A percentile compares a stretch with the other conserved stretches of the same genome.
These are phyloP conservation scores for Chymomyza caudatula DNA, from an alignment of 2,888 invertebrate genomes.

Conservation along the genomic window DNA sequence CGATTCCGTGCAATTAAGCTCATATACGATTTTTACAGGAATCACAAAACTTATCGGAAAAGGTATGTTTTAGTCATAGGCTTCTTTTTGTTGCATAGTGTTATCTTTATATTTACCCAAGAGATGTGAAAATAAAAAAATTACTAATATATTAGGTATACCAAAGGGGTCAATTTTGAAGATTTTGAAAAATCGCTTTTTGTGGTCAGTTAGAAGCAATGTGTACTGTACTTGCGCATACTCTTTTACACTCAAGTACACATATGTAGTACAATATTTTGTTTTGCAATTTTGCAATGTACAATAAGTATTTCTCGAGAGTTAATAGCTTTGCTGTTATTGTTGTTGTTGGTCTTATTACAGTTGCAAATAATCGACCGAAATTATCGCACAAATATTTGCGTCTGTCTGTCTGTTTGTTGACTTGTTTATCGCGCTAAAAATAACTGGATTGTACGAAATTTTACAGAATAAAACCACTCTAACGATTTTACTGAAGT, in stretches of 20 bases:
- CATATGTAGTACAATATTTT: not conserved
- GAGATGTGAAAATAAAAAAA: too few species aligned
- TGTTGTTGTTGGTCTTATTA: constrained; percentile 10
- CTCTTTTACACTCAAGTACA: not conserved
- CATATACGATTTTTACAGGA: too few species aligned
- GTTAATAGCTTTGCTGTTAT: constrained; percentile 13
- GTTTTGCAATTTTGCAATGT: constrained; percentile 5
- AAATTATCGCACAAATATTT: constrained; percentile 13
- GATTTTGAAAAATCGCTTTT: not conserved
- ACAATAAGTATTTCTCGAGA: not conserved
- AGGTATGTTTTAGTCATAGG: too few species aligned
- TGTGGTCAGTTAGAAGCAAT: not conserved
- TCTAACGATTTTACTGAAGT: not conserved
- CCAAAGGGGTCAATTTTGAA: too few species aligned
- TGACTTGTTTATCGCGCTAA: not conserved
- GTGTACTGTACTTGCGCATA: not conserved
- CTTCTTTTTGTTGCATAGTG: too few species aligned
- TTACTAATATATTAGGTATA: too few species aligned
- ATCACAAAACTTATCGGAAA: too few species aligned
- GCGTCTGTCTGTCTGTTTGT: not conserved
- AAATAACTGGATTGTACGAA: constrained; percentile 3
- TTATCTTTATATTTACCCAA: too few species aligned
- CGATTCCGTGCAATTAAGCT: too few species aligned
- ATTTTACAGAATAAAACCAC: not conserved
- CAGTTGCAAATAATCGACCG: constrained; percentile 16